These are phyloP conservation scores for Noturus placidus DNA, from an alignment of 2,113 vertebrate genomes.

Conservation along the genomic window DNA sequence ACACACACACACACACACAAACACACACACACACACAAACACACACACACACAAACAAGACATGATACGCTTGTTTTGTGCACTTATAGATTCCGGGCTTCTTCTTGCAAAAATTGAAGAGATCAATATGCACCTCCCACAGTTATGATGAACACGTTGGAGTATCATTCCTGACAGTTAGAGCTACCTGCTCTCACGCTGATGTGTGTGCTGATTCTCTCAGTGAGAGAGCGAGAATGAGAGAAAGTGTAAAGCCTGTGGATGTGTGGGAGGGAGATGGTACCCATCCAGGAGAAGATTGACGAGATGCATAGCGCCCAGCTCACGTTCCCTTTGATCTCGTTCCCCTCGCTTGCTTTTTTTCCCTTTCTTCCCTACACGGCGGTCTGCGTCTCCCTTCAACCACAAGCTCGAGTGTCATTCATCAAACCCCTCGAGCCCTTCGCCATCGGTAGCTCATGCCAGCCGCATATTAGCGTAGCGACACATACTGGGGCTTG, in stretches of 20 bases:
- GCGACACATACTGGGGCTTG: slow-evolving; percentile 49
- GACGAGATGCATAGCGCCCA: slow-evolving; percentile 38
- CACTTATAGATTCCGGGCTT: not conserved
- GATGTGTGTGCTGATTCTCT: not conserved
- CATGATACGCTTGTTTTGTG: slow-evolving; percentile 14
- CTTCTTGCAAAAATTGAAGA: slow-evolving; percentile 20
- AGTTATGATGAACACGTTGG: not conserved
- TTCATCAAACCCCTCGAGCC: slow-evolving; percentile 63
- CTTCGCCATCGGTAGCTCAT: slow-evolving; percentile 57
- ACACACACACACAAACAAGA: slow-evolving; percentile 3
- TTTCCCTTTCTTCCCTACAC: slow-evolving; percentile 49
- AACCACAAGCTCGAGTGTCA: slow-evolving; percentile 64
- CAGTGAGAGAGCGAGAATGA: not conserved
- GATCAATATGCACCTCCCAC: slow-evolving; percentile 5
- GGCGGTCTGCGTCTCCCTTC: slow-evolving; percentile 55
- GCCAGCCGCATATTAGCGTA: slow-evolving; percentile 40
- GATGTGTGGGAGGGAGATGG: slow-evolving; percentile 44
- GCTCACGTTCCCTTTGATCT: slow-evolving; percentile 44
- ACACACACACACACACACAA: not conserved
- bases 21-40: not conserved
- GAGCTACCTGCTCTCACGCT: slow-evolving; percentile 7
- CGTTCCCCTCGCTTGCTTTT: slow-evolving; percentile 41
- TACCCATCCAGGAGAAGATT: slow-evolving; percentile 45
- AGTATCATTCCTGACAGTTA: not conserved
- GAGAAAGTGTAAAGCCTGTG: slow-evolving; percentile 30